Base-by-base conservation (phyloP, 2,797 vertebrate genomes). In the Megaceryle alcyon region DNA sequence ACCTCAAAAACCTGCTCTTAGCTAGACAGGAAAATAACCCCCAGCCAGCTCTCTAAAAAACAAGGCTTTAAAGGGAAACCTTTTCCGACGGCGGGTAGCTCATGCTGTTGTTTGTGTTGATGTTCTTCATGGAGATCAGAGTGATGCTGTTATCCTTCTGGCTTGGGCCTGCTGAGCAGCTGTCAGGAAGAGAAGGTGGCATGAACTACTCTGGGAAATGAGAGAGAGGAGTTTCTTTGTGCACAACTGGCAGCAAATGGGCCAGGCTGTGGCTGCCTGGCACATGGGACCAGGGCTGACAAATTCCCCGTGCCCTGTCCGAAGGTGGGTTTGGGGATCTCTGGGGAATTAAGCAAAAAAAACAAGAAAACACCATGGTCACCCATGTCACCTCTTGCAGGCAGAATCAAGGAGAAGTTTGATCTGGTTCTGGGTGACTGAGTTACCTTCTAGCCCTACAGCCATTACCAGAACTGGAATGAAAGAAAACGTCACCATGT, bases 121-220 rank as follows among this genome's bases (percentile, higher is more conserved):
- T 98, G 63, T 98, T 98, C 96, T 98, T 98, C 98, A 98, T 97
- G 88, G 98, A 98, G 95, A 98, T 96, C 92, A 98, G 97, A 29
- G 97, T 98, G 97, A 98, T 98, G 91, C 96, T 97, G 89, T 97
- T 97, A 11, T 97, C 95, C 94, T 98, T 98, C 89, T 98, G 97
- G 68, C 96, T 97, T 7, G 66, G 88, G 85, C 95, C 97, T 53
- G 97, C 83, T 0, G 98, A 97, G 65, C 97, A 97, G 91, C 98
- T 97, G 92, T 70, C n/a, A 48, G 23, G 65, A 88, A 90, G 51
- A 95, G 69, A 71, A 95, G 43, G 28, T 14, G 9, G 7, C 4
- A 37, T 81, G 37, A 92, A 14, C 60, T 26, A 3, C 33, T 71
- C 26, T 57, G 64, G 77, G n/a, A 84, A 54, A 72, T 0, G 10